Conservation (phyloP, 2,888 invertebrate species). For the Hipparchia sbordonii region DNA sequence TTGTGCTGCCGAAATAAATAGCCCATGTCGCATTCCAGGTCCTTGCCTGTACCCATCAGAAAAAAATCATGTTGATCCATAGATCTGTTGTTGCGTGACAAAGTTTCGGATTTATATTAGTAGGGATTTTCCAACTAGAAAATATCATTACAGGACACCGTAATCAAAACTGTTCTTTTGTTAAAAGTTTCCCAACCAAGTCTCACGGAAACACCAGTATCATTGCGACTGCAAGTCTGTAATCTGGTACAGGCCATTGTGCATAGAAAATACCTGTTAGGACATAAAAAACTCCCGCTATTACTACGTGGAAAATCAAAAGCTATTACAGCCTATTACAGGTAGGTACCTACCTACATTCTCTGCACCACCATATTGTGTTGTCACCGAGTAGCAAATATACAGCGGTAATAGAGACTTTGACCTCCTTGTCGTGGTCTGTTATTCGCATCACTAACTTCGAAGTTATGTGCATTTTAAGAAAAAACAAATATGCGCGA, state of each 20-base stretch:
- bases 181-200: slow-evolving; percentile 63
- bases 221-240: slow-evolving; percentile 61
- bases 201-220: slow-evolving; percentile 69
- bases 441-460: too few species aligned
- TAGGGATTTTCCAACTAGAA: slow-evolving; percentile 24
- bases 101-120: too few species aligned
- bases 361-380: slow-evolving; percentile 41
- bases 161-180: slow-evolving; percentile 64
- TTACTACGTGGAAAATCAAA: slow-evolving; percentile 68
- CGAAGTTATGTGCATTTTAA: too few species aligned
- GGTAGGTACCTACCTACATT: slow-evolving; percentile 46
- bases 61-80: too few species aligned
- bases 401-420: background rate
- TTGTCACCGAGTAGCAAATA: background rate
- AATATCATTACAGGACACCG: slow-evolving; percentile 45
- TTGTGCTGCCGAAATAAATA: too few species aligned
- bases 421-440: too few species aligned
- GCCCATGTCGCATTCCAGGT: too few species aligned
- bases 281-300: slow-evolving; percentile 69
- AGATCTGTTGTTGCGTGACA: background rate
- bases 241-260: slow-evolving; percentile 69
- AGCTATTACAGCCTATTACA: slow-evolving; percentile 63
- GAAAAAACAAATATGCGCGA: too few species aligned
- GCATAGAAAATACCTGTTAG: slow-evolving; percentile 68
- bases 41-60: too few species aligned